Evolutionary conservation across 2,888 invertebrate species (phyloP), one percentile per base, ranked within the genome.

Genomic region (Diogma glabrata): DNA sequence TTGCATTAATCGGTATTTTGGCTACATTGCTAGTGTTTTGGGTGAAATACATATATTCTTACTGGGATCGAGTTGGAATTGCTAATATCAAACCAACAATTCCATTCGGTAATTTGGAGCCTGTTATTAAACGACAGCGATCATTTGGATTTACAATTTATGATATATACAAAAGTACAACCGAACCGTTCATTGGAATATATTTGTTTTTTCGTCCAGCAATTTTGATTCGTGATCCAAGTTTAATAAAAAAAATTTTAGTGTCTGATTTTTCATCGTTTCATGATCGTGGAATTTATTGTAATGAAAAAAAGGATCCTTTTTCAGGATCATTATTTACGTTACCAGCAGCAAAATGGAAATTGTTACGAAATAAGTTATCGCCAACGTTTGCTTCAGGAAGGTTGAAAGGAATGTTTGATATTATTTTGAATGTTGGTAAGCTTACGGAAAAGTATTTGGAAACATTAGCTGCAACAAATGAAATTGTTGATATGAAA

Each of bases 341-440:
- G 52, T 61, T 76, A 40, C 70, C 72, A 46, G 79, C 77, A 1
- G 67, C 73, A 8, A 70, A 74, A 48, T 85, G 85, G 84, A 80
- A 75, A 60, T 72, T 69, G 47, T 63, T 84, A 22, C 71, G 84
- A 14, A 57, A 72, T 1, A 81, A 81, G 58, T 65, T 84, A 59
- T 75, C 82, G 1, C 79, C 83, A 0, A 75, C 79, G 0, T 85
- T 83, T 60, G 77, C 83, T 1, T 75, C 81, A 0, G 79, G 78
- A 7, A 83, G 82, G 64, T 64, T 84, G 47, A 83, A 79, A 62
- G 72, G 67, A 2, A 81, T 83, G 78, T 81, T 79, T 57, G 70
- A 70, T 1, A 73, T 77, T 1, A 74, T 82, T 10, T 71, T 76
- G 36, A 68, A 74, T 28, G 76, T 79, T 51, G 77, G 77, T 1